Evolutionary conservation across 2,113 vertebrate genomes (phyloP).

Genomic region (Coptodon bakossiorum): DNA sequence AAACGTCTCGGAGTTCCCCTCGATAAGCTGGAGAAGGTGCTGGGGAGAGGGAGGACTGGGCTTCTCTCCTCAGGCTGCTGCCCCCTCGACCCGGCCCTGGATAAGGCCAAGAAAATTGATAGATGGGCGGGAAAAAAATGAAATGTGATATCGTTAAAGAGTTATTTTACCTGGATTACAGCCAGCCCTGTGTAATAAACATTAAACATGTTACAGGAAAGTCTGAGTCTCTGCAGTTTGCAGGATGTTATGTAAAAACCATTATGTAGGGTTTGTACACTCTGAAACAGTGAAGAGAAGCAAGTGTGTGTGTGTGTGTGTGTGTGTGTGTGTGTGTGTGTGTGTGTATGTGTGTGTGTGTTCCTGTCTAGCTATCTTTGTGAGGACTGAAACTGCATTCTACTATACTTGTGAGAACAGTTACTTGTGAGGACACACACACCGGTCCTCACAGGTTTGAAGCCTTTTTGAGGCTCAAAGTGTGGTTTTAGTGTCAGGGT

Average conservation of each 20-base stretch:
- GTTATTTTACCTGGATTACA: not conserved
- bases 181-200: not conserved
- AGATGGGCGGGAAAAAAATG: not conserved
- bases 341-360: too few species aligned
- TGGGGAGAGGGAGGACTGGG: not conserved
- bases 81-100: not conserved
- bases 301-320: not conserved
- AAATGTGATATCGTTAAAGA: not conserved
- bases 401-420: not conserved
- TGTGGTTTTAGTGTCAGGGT: too few species aligned
- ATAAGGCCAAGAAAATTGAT: not conserved
- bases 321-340: too few species aligned
- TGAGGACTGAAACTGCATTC: not conserved
- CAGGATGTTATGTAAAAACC: slow-evolving; percentile 19
- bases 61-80: not conserved
- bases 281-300: not conserved
- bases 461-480: too few species aligned
- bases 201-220: not conserved
- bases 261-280: not conserved
- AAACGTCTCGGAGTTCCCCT: not conserved
- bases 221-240: not conserved
- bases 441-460: too few species aligned
- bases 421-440: not conserved
- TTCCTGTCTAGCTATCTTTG: not conserved
- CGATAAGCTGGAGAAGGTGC: not conserved